phyloP scores from a whole-genome alignment of 1,140 invertebrate genomes.

The Drosophila triauraria region DNA sequence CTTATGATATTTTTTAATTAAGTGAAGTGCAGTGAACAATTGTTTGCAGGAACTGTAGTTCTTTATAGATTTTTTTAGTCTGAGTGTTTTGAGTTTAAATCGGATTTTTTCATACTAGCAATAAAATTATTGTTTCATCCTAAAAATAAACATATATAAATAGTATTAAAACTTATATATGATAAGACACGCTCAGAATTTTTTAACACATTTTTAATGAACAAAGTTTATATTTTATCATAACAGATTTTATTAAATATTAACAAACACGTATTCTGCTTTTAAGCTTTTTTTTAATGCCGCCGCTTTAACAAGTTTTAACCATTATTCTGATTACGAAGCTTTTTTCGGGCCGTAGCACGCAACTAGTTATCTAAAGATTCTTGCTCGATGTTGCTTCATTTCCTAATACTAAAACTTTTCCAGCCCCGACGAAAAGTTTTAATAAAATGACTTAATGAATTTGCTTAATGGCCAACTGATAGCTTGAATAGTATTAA shows the following conservation, averaged over 20 bases:
- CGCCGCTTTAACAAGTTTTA: not conserved
- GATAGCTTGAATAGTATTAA: not conserved
- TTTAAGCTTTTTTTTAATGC: no score
- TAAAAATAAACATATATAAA: no score
- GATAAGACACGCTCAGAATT: no score
- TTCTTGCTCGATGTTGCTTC: not conserved
- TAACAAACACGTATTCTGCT: not conserved
- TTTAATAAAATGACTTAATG: not conserved
- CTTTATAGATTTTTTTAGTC: no score
- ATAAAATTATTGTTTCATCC: no score
- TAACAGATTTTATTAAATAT: not conserved
- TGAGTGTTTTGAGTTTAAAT: no score
- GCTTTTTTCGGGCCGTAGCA: no score
- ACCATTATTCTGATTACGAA: not conserved
- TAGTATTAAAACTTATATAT: no score
- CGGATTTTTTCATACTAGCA: no score
- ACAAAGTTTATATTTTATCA: not conserved
- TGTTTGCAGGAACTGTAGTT: no score
- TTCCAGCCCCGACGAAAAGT: constrained; percentile 13
- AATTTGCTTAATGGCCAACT: not conserved
- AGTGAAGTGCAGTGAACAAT: no score
- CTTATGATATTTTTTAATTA: no score
- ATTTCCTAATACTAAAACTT: not conserved
- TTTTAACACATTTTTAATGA: not conserved
- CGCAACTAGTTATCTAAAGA: not conserved